Evolutionary conservation across 2,113 vertebrate genomes (phyloP).

Genomic region (Athene cunicularia): DNA sequence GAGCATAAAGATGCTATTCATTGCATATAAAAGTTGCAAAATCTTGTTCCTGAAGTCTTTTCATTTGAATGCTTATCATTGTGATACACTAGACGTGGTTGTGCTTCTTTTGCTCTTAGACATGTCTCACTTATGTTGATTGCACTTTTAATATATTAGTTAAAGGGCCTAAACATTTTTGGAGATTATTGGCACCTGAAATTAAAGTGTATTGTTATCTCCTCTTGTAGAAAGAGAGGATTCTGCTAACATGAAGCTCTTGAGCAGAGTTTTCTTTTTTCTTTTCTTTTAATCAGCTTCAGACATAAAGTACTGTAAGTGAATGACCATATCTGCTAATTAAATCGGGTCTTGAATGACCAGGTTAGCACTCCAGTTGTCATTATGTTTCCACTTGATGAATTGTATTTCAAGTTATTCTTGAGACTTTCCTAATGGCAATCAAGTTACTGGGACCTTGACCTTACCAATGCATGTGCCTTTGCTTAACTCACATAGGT

Average conservation of each 20-base stretch:
- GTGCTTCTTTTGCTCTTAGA: not conserved
- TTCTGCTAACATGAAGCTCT: not conserved
- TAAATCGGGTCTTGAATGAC: conserved; percentile 31
- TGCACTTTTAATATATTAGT: not conserved
- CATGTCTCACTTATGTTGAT: not conserved
- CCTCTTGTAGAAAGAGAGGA: not conserved
- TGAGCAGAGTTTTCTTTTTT: not conserved
- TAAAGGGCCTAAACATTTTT: not conserved
- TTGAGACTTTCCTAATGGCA: not conserved
- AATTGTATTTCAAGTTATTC: conserved; percentile 5
- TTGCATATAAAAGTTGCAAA: not conserved
- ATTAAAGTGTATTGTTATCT: conserved; percentile 38
- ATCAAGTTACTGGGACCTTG: conserved; percentile 6
- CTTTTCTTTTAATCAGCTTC: conserved; percentile 15
- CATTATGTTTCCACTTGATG: conserved; percentile 39
- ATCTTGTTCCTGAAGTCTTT: not conserved
- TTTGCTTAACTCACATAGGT: not conserved
- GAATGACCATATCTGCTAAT: conserved; percentile 4
- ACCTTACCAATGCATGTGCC: not conserved
- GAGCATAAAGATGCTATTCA: not conserved
- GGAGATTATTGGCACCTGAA: not conserved
- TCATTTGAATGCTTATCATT: not conserved
- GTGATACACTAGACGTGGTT: not conserved
- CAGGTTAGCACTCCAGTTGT: conserved; percentile 46
- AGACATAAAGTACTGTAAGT: not conserved